These are phyloP conservation scores for Oscheius onirici DNA, from an alignment of 2,888 invertebrate species.

Conservation along the genomic window DNA sequence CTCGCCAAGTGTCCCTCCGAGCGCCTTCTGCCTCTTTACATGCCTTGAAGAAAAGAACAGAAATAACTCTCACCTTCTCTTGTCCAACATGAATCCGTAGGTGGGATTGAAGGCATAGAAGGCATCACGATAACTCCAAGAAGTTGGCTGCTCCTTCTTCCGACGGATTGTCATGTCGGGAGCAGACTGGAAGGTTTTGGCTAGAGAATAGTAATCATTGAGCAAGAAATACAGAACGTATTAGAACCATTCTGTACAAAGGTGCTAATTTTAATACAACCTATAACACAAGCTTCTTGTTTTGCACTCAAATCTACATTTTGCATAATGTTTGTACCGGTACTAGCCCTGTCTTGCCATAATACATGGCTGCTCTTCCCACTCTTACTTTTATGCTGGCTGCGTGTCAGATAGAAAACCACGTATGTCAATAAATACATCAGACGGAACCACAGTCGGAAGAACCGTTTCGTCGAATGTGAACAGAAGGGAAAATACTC, in stretches of 20 bases:
- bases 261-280: not conserved
- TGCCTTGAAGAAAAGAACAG: conserved; percentile 13
- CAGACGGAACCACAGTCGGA: too few species aligned
- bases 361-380: too few species aligned
- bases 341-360: too few species aligned
- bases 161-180: conserved; percentile 24
- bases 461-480: too few species aligned
- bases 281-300: too few species aligned
- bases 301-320: too few species aligned
- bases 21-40: conserved; percentile 26
- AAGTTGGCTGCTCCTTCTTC: conserved; percentile 43
- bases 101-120: conserved; percentile 50
- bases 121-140: conserved; percentile 50
- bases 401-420: too few species aligned
- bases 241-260: not conserved
- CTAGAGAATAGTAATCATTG: not conserved
- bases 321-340: too few species aligned
- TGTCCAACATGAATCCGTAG: conserved; percentile 46
- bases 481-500: too few species aligned
- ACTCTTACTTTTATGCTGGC: too few species aligned
- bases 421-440: too few species aligned
- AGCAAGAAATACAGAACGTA: not conserved
- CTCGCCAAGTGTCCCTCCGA: conserved; percentile 26
- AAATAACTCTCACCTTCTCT: conserved; percentile 35
- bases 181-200: not conserved